Base-by-base conservation (phyloP, 2,888 invertebrate genomes). In the Rhamphomyia laevipes region DNA sequence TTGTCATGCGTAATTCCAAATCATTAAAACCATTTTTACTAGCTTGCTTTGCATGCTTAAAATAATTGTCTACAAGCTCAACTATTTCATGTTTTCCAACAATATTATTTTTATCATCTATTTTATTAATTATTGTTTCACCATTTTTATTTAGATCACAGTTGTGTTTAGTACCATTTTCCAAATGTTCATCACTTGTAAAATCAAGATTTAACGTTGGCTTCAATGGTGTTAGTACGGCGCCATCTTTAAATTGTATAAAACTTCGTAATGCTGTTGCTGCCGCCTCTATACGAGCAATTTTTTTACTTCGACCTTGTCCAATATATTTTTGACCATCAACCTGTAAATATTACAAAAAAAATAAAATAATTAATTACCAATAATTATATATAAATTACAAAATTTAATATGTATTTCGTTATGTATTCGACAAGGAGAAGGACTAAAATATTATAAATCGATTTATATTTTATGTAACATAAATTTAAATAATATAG, bases 271-370 rank as follows among this genome's bases (percentile, higher is more conserved):
- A 58, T 9, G 76, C 77, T 38, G 73, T 71, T 50, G 73, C 73
- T 10, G 78, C 78, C 3, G 77, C 77, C 57, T 73, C 73, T 55
- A 73, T 73, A 53, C 76, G 73, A 7, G 78, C 78, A 35, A 73
- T 65, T 60, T 77, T 77, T 64, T 78, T 78, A 53, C 76, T 77
- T 43, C 74, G 70, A 21, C 78, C 77, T 51, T 67, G 66, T 27
- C 77, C 77, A 55, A 70, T 64, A 66, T 70, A 80, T 65, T 71
- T 71, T 59, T 75, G 73, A n/a, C 75, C 76, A 59, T 75, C 80
- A 61, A 71, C 71, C 72, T 72, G 53, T 4, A 61, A 63, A 41
- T 13, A 4, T 10, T 21, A 21, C 21, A 5, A 21, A 21, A 21
- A 5, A 21, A 21, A n/a, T n/a, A n/a, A n/a, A n/a, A n/a, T n/a